These are phyloP conservation scores for Psittacula cyanocephala DNA, from an alignment of 2,113 vertebrate species.

Conservation along the genomic window DNA sequence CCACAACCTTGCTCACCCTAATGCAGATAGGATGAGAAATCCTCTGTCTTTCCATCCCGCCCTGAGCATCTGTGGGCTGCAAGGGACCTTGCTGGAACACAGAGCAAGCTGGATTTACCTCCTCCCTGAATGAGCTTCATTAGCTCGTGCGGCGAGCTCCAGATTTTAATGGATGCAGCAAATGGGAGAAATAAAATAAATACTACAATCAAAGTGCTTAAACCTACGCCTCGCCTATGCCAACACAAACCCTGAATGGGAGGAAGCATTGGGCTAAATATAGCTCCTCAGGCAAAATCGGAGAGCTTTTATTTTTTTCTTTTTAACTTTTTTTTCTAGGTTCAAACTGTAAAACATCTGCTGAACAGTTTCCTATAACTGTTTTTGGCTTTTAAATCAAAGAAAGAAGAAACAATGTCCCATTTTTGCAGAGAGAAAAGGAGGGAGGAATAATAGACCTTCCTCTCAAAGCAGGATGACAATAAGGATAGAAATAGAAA, in stretches of 20 bases:
- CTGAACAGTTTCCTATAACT: conserved; percentile 85
- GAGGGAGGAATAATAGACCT: conserved; percentile 70
- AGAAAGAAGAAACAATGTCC: conserved; percentile 81
- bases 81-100: background rate
- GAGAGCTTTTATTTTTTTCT: conserved; percentile 31
- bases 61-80: background rate
- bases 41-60: background rate
- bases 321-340: conserved; percentile 53
- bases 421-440: conserved; percentile 73
- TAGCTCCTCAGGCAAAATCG: conserved; percentile 72
- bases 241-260: conserved; percentile 74
- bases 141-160: background rate
- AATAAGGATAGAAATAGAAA: conserved; percentile 77
- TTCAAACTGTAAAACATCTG: conserved; percentile 82
- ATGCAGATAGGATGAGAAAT: background rate
- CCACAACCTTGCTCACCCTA: background rate
- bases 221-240: conserved; percentile 55
- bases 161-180: conserved; percentile 2
- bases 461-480: conserved; percentile 75
- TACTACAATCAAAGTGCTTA: conserved; percentile 46
- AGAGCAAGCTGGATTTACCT: background rate
- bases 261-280: conserved; percentile 82
- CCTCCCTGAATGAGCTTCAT: background rate
- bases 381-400: conserved; percentile 86
- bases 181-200: conserved; percentile 55